Evolutionary conservation across 2,113 vertebrate species (phyloP), one percentile per base, ranked within the genome.

Genomic region (Synodontis membranacea): DNA sequence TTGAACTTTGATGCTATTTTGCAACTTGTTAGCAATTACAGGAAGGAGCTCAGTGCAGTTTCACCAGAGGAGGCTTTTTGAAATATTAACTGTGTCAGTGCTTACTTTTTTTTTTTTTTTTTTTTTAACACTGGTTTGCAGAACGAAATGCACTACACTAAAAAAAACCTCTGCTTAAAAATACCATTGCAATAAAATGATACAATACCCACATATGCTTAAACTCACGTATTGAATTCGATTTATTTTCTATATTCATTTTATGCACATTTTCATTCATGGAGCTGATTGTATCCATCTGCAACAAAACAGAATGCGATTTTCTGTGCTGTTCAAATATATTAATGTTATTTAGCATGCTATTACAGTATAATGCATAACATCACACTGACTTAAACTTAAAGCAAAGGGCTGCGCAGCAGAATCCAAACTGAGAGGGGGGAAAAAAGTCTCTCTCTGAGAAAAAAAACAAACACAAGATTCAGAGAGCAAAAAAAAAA

Each of bases 361-460:
- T 23, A 28, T 28, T 46, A 46, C 1, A 23, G 0, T 31, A 50
- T 48, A 34, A 31, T 76, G 44, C 14, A n/a, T 9, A 75, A 28
- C 7, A 28, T 46, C 70, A 46, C 39, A 5, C 0, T 74, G 39
- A 46, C 12, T 9, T n/a, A n/a, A 74, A 46, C 70, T 39, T 70
- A 72, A 72, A 68, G 15, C 37, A 72, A 37, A 10, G 2, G 5
- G 7, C 42, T 80, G 76, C 66, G 86, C 25, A 64, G 86, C 25
- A 64, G 66, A 88, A 68, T 68, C 5, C 31, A 68, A 68, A 68
- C 64, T 34, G 64, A 37, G 64, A 68, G n/a, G n/a, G n/a, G n/a
- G n/a, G 15, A 68, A 68, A 37, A 31, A 19, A 68, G 31, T 17
- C 31, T 37, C 15, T 66, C 64, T 37, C 64, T 17, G 14, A 72